Base-by-base conservation (phyloP, 2,113 vertebrate species). In the Pyrgilauda ruficollis region DNA sequence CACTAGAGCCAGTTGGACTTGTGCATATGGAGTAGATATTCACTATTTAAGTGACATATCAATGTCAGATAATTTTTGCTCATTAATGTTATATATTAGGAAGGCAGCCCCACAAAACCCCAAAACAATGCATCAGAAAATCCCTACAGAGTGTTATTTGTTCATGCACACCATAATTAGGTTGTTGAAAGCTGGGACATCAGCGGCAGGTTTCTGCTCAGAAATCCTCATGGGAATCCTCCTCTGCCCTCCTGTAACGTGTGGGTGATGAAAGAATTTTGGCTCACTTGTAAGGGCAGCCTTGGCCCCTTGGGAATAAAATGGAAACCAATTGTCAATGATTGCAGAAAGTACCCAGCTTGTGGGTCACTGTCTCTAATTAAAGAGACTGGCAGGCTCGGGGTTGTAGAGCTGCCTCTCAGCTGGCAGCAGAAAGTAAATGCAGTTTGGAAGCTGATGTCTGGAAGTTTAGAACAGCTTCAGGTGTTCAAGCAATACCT, bases 301-400 rank as follows among this genome's bases (percentile, higher is more conserved):
- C 73, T 61, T 52, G 88, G 76, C 21, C 84, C 79, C 4, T 27
- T 30, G 68, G 82, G 94, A 82, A 58, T 90, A 39, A 63, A 72
- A 79, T 53, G 46, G 81, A 63, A 95, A 67, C 89, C 94, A 78
- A 67, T 88, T 87, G 90, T 47, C 95, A 63, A 2, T 86, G 90
- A 90, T 14, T 88, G 81, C 61, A 91, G 90, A 92, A 91, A 89
- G 58, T 31, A 37, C 37, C 44, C n/a, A 77, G 75, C 64, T 39
- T 96, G 59, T 55, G 91, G 84, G 89, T 95, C 93, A 58, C 14
- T 81, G 85, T 22, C 80, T 90, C 84, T 89, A 80, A 94, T 89
- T 85, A 79, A 81, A 73, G 61, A 87, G 86, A 59, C 49, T 94
- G 91, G 74, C 93, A 91, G 47, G 44, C 66, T 93, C 88, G 63